A percentile compares a stretch with the other conserved stretches of the same genome.
phyloP scores from a whole-genome alignment of 2,797 vertebrate genomes.

The Clarias laeviceps region DNA sequence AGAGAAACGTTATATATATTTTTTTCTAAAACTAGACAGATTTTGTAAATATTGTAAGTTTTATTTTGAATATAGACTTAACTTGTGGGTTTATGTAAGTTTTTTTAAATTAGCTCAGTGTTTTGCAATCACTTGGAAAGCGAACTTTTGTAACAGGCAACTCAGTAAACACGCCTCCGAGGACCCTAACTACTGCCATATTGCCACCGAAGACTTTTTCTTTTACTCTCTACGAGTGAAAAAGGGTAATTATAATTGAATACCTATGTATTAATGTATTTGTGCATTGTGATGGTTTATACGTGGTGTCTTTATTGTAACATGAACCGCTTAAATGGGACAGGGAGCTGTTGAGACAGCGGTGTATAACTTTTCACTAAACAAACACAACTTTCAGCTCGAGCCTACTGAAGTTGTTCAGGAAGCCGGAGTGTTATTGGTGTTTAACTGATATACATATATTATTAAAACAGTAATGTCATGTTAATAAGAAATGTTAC shows the following conservation, averaged over 20 bases:
- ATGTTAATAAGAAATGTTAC: background rate
- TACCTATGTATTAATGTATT: background rate
- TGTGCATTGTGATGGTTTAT: background rate
- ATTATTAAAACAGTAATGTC: background rate
- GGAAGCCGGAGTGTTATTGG: background rate
- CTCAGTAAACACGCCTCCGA: constrained; percentile 53
- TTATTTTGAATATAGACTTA: background rate
- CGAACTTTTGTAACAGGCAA: constrained; percentile 45
- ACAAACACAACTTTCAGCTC: constrained; percentile 11
- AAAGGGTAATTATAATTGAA: background rate
- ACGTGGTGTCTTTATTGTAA: background rate
- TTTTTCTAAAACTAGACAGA: background rate
- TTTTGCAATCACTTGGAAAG: background rate
- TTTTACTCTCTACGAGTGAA: background rate
- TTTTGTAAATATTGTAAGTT: background rate
- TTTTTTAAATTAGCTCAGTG: background rate
- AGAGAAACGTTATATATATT: too few relatives aligned
- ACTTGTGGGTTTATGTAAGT: background rate
- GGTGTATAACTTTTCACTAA: background rate
- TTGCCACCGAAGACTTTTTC: constrained; percentile 56
- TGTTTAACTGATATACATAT: background rate
- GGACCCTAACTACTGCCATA: constrained; percentile 57
- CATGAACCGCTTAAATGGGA: background rate
- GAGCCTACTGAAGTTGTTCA: background rate
- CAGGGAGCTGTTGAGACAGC: background rate